A percentile compares a stretch with the other conserved stretches of the same genome.
Evolutionary conservation across 2,888 invertebrate genomes (phyloP).

Genomic region (Ennomos erosarius): DNA sequence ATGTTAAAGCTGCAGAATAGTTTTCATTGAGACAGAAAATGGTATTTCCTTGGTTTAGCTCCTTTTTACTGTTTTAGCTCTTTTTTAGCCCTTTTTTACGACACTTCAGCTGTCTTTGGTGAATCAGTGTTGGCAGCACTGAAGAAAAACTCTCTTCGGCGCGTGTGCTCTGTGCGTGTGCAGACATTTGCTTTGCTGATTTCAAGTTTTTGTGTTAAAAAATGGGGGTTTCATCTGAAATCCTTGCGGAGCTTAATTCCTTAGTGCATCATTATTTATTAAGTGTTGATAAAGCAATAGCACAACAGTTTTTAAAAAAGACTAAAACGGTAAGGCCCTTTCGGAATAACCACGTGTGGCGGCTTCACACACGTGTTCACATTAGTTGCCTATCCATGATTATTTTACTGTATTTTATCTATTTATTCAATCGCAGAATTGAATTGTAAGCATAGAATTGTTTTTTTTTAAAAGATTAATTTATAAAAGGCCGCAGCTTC

Average conservation of each 20-base stretch:
- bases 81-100: no score
- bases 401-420: neutral
- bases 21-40: no score
- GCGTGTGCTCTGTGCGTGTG: neutral
- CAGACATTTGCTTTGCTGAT: conserved; percentile 6
- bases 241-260: conserved; percentile 71
- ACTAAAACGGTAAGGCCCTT: conserved; percentile 89
- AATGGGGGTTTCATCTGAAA: conserved; percentile 65
- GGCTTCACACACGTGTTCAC: conserved; percentile 62
- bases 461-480: no score
- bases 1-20: no score
- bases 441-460: no score
- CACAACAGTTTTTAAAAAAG: conserved; percentile 88
- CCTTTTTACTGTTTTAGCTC: no score
- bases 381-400: neutral
- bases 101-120: no score
- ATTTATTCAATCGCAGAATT: no score
- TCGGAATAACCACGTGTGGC: conserved; percentile 68
- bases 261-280: conserved; percentile 88
- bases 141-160: no score
- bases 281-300: conserved; percentile 87
- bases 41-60: no score
- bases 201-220: conserved; percentile 36
- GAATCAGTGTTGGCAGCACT: no score
- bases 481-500: no score